phyloP scores from a whole-genome alignment of 2,797 vertebrate genomes.

The Eurystomus glaucurus region DNA sequence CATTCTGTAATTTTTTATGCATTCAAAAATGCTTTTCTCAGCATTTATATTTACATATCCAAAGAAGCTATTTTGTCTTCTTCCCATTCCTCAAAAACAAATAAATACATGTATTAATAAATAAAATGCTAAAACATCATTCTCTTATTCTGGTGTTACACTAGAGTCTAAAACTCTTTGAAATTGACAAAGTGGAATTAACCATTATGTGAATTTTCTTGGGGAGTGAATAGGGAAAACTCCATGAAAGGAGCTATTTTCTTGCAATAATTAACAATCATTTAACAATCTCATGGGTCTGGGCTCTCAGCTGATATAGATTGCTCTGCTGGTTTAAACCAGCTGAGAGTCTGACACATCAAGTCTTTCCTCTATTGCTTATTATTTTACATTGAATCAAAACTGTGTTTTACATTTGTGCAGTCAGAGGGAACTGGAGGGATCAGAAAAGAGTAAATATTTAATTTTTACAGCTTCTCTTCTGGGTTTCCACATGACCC shows the following conservation, averaged over 20 bases:
- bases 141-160: not conserved
- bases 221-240: constrained; percentile 45
- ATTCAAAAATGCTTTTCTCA: constrained; percentile 24
- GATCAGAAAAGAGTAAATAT: not conserved
- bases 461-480: not conserved
- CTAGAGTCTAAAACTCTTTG: constrained; percentile 22
- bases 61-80: constrained; percentile 4
- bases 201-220: constrained; percentile 52
- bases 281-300: constrained; percentile 60
- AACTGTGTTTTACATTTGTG: constrained; percentile 24
- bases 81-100: not conserved
- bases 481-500: not conserved
- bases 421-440: not conserved
- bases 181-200: constrained; percentile 39
- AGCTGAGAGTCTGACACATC: constrained; percentile 51
- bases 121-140: not conserved
- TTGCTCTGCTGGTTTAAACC: constrained; percentile 60
- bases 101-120: not conserved
- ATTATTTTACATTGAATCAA: constrained; percentile 44
- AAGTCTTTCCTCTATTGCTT: constrained; percentile 34
- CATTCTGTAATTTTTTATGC: not conserved
- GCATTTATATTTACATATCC: constrained; percentile 15
- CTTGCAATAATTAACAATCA: constrained; percentile 71
- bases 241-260: constrained; percentile 60
- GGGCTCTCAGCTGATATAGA: constrained; percentile 46